These are phyloP conservation scores for Lota lota DNA, from an alignment of 2,113 vertebrate genomes.

Conservation along the genomic window DNA sequence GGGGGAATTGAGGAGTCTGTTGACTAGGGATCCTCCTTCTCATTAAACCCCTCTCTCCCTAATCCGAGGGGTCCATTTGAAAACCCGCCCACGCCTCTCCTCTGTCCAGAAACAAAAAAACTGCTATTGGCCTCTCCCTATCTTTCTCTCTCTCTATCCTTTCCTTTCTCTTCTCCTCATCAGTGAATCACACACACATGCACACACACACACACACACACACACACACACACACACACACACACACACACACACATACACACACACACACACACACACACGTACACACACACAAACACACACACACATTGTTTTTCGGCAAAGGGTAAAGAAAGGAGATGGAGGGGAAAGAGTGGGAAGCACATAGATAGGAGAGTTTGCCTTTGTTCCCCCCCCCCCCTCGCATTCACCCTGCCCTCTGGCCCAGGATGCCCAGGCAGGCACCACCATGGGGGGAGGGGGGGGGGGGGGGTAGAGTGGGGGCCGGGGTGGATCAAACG, in stretches of 20 bases:
- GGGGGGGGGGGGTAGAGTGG: slow-evolving; percentile 80
- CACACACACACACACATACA: no score
- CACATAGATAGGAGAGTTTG: slow-evolving; percentile 81
- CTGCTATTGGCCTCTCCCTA: slow-evolving; percentile 13
- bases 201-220: no score
- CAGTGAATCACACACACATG: slow-evolving; percentile 41
- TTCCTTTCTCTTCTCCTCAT: slow-evolving; percentile 37
- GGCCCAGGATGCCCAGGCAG: slow-evolving; percentile 87
- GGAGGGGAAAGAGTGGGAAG: slow-evolving; percentile 68
- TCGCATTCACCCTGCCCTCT: slow-evolving; percentile 88
- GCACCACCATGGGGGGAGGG: slow-evolving; percentile 80
- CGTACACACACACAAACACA: no score
- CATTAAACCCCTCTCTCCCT: slow-evolving; percentile 62
- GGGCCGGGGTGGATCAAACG: slow-evolving; percentile 81
- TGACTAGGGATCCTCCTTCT: slow-evolving; percentile 60
- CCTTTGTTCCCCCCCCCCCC: slow-evolving; percentile 84
- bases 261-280: no score
- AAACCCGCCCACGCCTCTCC: slow-evolving; percentile 65
- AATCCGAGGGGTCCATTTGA: slow-evolving; percentile 67
- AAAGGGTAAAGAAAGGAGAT: slow-evolving; percentile 67
- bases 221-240: no score
- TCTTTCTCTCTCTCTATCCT: slow-evolving; percentile 24
- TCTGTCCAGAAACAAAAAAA: slow-evolving; percentile 37
- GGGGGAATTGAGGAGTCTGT: slow-evolving; percentile 55
- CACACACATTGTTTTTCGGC: neutral